Base-by-base conservation (phyloP, 2,797 vertebrate species). In the Petrocephalus sullivani region DNA sequence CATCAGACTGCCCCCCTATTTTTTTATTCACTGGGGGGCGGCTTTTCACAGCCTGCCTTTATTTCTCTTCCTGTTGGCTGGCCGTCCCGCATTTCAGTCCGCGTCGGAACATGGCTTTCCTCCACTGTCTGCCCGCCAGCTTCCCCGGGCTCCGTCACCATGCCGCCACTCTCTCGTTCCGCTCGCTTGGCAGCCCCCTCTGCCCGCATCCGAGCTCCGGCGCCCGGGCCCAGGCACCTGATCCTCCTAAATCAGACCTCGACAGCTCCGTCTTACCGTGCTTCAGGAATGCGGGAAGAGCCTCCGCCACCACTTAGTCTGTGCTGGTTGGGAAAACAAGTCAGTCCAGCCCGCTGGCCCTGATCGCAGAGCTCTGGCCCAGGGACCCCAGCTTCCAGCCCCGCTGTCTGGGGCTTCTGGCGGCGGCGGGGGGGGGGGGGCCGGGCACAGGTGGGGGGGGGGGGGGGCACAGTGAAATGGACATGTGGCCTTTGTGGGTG, bases 101-200 rank as follows among this genome's bases (percentile, higher is more conserved):
- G 88, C 92, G 92, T 92, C 93, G 92, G 94, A 95, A 95, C 94
- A 94, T 92, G 91, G 91, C 92, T 82, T 95, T 96, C 94, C 95
- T 95, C 89, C 87, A 0, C 41, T 28, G 37, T n/a, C 57, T 46
- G n/a, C 41, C 54, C 6, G 23, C 56, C 56, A 85, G 49, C 14
- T n/a, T 12, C 49, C 51, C 75, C 6, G 71, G 12, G 10, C 14
- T 14, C 28, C 49, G 21, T 51, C 53, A 58, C 56, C 58, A 53
- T 33, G 9, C 81, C 57, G 60, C 41, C 4, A 28, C 33, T 10
- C 83, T 10, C 83, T 78, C 16, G 51, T 88, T 71, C 61, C 49
- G 14, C 49, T 53, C 84, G 1, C 57, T 75, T 88, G 88, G 53
- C 84, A 88, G 37, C 51, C 21, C 56, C 16, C 14, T 86, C 61